Conservation (phyloP, 1,140 invertebrate species). For the Gerris buenoi region DNA sequence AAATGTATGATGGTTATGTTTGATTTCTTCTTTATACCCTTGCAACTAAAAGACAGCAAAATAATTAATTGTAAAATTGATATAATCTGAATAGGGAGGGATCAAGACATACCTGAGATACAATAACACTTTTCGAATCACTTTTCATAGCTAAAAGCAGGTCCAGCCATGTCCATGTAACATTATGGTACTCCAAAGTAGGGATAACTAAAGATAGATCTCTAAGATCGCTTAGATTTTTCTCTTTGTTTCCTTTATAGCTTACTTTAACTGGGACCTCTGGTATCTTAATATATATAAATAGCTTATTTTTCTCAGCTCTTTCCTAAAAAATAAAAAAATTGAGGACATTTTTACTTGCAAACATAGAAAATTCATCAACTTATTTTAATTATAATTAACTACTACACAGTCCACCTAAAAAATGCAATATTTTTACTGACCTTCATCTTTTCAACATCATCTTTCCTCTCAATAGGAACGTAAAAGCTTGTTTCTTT, state of each 20-base stretch:
- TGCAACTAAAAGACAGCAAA: too few relatives aligned
- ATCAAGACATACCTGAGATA: conserved; percentile 48
- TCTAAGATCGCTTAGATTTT: conserved; percentile 90
- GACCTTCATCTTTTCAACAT: conserved; percentile 96
- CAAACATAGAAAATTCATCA: too few relatives aligned
- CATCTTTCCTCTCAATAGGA: conserved; percentile 68
- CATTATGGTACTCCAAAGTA: conserved; percentile 93
- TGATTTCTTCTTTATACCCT: too few relatives aligned
- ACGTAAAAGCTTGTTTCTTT: conserved; percentile 81
- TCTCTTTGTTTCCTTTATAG: conserved; percentile 94
- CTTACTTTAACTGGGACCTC: conserved; percentile 91
- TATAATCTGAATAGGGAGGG: background rate
- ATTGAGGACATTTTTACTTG: too few relatives aligned
- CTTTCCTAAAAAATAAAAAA: conserved; percentile 47
- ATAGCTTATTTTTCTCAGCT: conserved; percentile 95
- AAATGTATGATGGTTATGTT: background rate
- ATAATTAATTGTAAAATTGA: too few relatives aligned
- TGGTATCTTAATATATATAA: conserved; percentile 95
- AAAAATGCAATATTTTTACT: too few relatives aligned
- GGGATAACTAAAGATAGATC: conserved; percentile 88
- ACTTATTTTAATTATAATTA: too few relatives aligned
- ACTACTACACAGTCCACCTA: too few relatives aligned
- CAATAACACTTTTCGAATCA: conserved; percentile 75
- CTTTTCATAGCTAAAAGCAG: conserved; percentile 87
- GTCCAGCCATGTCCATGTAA: conserved; percentile 99